Evolutionary conservation across 2,888 invertebrate species (phyloP).

Genomic region (Amphimallon solstitiale): DNA sequence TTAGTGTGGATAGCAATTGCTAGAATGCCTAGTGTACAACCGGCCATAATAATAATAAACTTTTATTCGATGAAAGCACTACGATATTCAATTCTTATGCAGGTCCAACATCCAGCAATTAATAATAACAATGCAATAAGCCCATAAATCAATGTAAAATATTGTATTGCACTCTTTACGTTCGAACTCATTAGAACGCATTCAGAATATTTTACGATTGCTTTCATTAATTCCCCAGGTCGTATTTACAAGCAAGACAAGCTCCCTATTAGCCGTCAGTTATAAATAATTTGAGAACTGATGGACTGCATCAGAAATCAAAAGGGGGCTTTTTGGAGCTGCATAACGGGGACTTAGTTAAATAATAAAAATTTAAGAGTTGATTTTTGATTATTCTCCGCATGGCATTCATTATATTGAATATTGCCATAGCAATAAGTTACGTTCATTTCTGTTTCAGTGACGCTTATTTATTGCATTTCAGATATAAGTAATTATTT

Average conservation of each 20-base stretch:
- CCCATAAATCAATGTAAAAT: conserved; percentile 15
- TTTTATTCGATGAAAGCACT: conserved; percentile 11
- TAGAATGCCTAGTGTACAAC: not conserved
- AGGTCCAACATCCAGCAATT: conserved; percentile 19
- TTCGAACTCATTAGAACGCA: conserved; percentile 19
- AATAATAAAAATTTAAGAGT: too few species aligned
- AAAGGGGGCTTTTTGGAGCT: too few species aligned
- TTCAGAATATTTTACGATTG: conserved; percentile 18
- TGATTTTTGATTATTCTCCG: too few species aligned
- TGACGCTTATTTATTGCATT: too few species aligned
- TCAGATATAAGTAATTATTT: too few species aligned
- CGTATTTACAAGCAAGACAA: conserved; percentile 12
- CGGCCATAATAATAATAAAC: conserved; percentile 5
- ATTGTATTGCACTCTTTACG: not conserved
- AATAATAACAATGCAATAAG: conserved; percentile 22
- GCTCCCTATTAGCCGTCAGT: conserved; percentile 3
- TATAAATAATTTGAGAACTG: conserved; percentile 5
- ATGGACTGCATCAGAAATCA: not conserved
- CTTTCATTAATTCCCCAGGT: conserved; percentile 8
- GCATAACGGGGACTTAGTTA: too few species aligned
- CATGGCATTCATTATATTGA: too few species aligned
- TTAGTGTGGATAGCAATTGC: not conserved
- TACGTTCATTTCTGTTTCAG: too few species aligned
- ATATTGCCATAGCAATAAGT: too few species aligned
- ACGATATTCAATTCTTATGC: conserved; percentile 5